Conservation (phyloP, 1,140 invertebrate genomes). For the Eubasilissa regina region DNA sequence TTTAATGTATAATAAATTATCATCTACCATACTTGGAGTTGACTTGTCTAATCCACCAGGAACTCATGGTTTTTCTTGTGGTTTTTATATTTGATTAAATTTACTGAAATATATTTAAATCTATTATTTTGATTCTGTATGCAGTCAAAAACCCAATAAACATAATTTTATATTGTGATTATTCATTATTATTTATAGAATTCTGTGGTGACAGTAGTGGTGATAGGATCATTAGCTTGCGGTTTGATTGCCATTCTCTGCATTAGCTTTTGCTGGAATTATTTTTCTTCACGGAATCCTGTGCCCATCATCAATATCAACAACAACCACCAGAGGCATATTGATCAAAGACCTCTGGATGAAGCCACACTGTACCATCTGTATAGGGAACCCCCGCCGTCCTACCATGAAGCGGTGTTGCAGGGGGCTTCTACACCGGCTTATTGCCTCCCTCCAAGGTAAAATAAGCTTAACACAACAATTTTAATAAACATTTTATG, state of each 20-base stretch:
- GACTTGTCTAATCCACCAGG: too few relatives aligned
- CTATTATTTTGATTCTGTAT: too few relatives aligned
- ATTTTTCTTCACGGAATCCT: constrained; percentile 46
- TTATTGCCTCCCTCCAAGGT: constrained; percentile 56
- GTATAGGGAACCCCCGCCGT: constrained; percentile 57
- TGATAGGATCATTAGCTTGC: constrained; percentile 55
- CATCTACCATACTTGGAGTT: too few relatives aligned
- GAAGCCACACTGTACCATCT: constrained; percentile 56
- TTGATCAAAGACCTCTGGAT: constrained; percentile 50
- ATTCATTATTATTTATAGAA: constrained; percentile 46
- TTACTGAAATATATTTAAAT: too few relatives aligned
- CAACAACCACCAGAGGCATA: constrained; percentile 47
- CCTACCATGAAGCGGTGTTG: constrained; percentile 57
- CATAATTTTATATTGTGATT: too few relatives aligned
- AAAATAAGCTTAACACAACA: neutral
- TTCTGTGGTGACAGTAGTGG: constrained; percentile 52
- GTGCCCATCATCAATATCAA: constrained; percentile 29
- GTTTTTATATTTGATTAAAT: too few relatives aligned
- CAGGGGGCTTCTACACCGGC: constrained; percentile 55
- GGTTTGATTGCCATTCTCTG: constrained; percentile 55
- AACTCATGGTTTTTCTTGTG: too few relatives aligned
- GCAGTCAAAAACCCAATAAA: too few relatives aligned
- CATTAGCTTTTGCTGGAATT: constrained; percentile 45
- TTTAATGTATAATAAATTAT: too few relatives aligned
- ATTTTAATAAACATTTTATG: neutral